phyloP scores from a whole-genome alignment of 2,888 invertebrate species.

The Tupiocoris notatus region DNA sequence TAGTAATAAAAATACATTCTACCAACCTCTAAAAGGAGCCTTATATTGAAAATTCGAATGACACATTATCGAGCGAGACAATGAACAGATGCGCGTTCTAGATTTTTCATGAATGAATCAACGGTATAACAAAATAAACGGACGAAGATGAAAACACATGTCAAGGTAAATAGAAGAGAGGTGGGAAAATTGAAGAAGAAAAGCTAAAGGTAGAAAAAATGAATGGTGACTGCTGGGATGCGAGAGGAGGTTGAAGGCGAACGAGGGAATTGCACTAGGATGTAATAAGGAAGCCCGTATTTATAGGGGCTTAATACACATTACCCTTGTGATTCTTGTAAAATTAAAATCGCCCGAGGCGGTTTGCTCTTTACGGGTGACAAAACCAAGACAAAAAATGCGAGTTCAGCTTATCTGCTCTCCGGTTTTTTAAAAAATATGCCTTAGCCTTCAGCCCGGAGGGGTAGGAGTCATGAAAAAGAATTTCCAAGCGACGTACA shows the following conservation, averaged over 20 bases:
- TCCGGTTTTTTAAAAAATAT: slow-evolving; percentile 44
- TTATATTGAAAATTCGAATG: too few relatives aligned
- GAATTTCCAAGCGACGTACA: slow-evolving; percentile 38
- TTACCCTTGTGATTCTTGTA: slow-evolving; percentile 49
- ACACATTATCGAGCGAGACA: too few relatives aligned
- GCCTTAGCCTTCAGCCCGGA: slow-evolving; percentile 39
- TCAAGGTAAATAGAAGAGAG: too few relatives aligned
- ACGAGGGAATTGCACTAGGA: too few relatives aligned
- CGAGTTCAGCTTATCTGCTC: slow-evolving; percentile 46
- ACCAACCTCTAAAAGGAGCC: too few relatives aligned
- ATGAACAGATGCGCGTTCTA: too few relatives aligned
- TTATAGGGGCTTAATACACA: slow-evolving; percentile 43
- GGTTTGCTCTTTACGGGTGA: slow-evolving; percentile 45
- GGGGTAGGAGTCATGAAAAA: slow-evolving; percentile 38
- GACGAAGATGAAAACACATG: too few relatives aligned
- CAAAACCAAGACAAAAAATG: slow-evolving; percentile 45
- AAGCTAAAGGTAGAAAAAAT: slow-evolving; percentile 15
- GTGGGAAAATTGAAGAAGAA: neutral
- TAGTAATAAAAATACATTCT: too few relatives aligned
- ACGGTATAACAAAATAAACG: too few relatives aligned
- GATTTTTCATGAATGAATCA: too few relatives aligned
- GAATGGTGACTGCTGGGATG: neutral
- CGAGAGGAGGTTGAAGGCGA: neutral
- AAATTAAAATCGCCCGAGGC: slow-evolving; percentile 50
- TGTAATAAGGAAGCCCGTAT: slow-evolving; percentile 39